Conservation (phyloP, 1,140 invertebrate genomes). For the Drosophila truncata region DNA sequence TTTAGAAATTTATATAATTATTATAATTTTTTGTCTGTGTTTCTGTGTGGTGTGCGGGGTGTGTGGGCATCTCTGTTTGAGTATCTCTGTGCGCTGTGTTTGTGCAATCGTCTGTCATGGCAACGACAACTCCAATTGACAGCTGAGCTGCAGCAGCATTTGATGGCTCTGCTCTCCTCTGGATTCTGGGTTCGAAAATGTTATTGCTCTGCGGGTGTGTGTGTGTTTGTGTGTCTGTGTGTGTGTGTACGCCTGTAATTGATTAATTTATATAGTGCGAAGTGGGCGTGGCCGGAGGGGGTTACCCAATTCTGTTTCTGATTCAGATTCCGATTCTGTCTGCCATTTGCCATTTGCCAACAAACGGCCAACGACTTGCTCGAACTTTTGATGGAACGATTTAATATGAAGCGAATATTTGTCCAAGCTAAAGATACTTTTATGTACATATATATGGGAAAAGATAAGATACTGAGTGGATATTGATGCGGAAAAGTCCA, state of each 20-base stretch:
- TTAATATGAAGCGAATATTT: slow-evolving; percentile 4
- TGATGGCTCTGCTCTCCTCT: slow-evolving; percentile 46
- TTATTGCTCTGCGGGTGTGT: slow-evolving; percentile 36
- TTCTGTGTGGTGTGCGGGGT: background rate
- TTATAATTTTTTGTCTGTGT: background rate
- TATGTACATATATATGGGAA: background rate
- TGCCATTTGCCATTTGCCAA: slow-evolving; percentile 19
- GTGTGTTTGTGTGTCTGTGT: slow-evolving; percentile 22
- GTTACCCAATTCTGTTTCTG: background rate
- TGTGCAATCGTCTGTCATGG: slow-evolving; percentile 74
- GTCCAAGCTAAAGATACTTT: background rate
- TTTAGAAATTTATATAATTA: no score
- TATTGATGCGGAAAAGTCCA: slow-evolving; percentile 2
- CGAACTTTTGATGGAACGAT: slow-evolving; percentile 28
- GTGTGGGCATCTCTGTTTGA: slow-evolving; percentile 11
- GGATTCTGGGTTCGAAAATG: slow-evolving; percentile 47
- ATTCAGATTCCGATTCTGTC: slow-evolving; percentile 12
- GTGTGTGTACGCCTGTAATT: slow-evolving; percentile 59
- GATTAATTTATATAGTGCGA: slow-evolving; percentile 76
- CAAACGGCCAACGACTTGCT: slow-evolving; percentile 2
- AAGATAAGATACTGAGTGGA: background rate
- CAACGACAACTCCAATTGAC: slow-evolving; percentile 75
- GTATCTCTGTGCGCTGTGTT: slow-evolving; percentile 41
- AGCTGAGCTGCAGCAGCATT: slow-evolving; percentile 68
- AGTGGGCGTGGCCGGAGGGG: slow-evolving; percentile 30